Base-by-base conservation (phyloP, 2,888 invertebrate species). In the Megalurothrips usitatus region DNA sequence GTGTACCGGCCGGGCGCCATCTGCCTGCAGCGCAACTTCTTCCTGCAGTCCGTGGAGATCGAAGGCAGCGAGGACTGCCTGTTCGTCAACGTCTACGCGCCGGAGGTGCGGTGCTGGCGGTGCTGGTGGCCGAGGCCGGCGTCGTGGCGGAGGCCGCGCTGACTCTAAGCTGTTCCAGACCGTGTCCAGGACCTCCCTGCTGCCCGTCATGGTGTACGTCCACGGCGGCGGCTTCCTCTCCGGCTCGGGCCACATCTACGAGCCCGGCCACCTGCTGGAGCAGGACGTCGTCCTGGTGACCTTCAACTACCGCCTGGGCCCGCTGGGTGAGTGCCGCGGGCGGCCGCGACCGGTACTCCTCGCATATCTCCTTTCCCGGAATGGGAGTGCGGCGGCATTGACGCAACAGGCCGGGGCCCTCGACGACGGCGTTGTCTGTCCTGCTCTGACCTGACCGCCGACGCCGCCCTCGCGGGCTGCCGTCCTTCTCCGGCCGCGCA, bases 31-130 rank as follows among this genome's bases (percentile, higher is more conserved):
- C 23, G 26, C 10, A 1, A 23, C 26, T 10, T 75, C 68, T 26
- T 23, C 26, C n/a, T 11, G 26, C 11, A 4, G 23, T 10, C 12
- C 26, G 26, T 12, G 23, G 1, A 12, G 26, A 6, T 17, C 4
- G 68, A 75, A 9, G 68, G 68, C 68, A 75, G 68, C 68, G 68
- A 75, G 68, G 68, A 75, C 68, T 75, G 68, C 26, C 68, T 75
- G 26, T 75, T 23, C 68, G 11, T 26, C 68, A 75, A 75, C 68
- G 26, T 75, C 23, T 75, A 75, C 68, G 11, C 23, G 26, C 68
- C 68, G 10, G 26, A 75, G 68, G 68, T 75, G 52, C 63, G 10
- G 11, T n/a, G 14, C n/a, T 14, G 6, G 6, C 23, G 12, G 19
- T 11, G 63, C 9, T n/a, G n/a, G 14, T 3, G 12, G 12, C n/a